These are phyloP conservation scores for Solea senegalensis DNA, from an alignment of 2,113 vertebrate genomes.

Conservation along the genomic window DNA sequence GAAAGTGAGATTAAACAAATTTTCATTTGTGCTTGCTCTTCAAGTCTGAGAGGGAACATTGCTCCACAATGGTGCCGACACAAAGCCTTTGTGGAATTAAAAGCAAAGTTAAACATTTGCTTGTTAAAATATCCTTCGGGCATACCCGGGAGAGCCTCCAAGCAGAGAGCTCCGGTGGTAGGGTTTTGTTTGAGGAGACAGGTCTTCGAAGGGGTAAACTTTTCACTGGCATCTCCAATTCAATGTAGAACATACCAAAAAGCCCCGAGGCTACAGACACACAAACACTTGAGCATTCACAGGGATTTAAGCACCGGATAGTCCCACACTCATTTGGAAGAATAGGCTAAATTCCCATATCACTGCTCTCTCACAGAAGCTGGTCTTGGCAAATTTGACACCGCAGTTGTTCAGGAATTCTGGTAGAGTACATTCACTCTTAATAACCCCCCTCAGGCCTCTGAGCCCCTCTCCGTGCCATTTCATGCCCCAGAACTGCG, in stretches of 20 bases:
- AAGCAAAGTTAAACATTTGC: constrained; percentile 69
- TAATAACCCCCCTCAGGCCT: constrained; percentile 15
- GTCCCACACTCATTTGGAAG: constrained; percentile 11
- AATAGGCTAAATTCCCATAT: constrained; percentile 12
- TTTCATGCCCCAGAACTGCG: constrained; percentile 35
- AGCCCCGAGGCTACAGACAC: constrained; percentile 24
- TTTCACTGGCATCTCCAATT: constrained; percentile 58
- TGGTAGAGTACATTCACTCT: constrained; percentile 30
- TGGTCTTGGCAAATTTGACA: constrained; percentile 20
- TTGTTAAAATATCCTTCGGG: constrained; percentile 52
- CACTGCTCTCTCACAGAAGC: constrained; percentile 9
- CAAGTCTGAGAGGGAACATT: constrained; percentile 33
- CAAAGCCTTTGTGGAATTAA: constrained; percentile 52
- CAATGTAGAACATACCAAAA: constrained; percentile 50
- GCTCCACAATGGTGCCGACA: constrained; percentile 21
- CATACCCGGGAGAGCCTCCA: constrained; percentile 53
- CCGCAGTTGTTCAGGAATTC: constrained; percentile 41
- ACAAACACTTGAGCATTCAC: constrained; percentile 19
- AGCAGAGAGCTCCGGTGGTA: constrained; percentile 51
- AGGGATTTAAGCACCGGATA: constrained; percentile 13
- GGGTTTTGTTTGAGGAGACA: constrained; percentile 55
- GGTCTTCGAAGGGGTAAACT: constrained; percentile 39
- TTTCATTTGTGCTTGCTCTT: constrained; percentile 38
- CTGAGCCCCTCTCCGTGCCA: constrained; percentile 23
- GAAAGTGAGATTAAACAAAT: constrained; percentile 57